Conservation (phyloP, 1,140 invertebrate species). For the Drosophila micromelanica region DNA sequence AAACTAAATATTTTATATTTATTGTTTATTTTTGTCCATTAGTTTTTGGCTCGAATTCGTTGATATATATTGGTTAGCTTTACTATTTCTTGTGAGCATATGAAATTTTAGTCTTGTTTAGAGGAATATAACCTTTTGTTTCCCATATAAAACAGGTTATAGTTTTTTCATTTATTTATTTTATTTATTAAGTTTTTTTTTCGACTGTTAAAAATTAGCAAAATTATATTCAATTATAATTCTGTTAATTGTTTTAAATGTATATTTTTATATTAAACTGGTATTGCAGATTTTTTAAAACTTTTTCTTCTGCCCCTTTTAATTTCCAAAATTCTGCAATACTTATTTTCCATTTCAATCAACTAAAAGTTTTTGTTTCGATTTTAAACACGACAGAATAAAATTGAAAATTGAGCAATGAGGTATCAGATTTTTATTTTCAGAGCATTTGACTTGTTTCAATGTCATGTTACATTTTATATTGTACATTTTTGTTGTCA, state of each 20-base stretch:
- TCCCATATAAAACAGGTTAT: no score
- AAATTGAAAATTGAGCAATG: conserved; percentile 29
- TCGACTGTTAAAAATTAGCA: no score
- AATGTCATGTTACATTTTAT: conserved; percentile 76
- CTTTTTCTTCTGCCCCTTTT: no score
- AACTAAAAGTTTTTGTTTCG: conserved; percentile 58
- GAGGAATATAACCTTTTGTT: no score
- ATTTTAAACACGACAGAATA: conserved; percentile 43
- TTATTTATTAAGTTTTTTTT: no score
- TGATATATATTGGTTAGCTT: neutral
- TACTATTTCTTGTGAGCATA: neutral
- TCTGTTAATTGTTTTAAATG: no score
- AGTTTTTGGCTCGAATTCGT: neutral
- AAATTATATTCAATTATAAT: no score
- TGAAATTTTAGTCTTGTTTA: neutral
- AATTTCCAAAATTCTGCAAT: conserved; percentile 21
- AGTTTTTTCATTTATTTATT: no score
- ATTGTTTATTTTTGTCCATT: conserved; percentile 2
- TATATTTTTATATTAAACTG: no score
- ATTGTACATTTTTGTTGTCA: conserved; percentile 27
- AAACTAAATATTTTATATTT: neutral
- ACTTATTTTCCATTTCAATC: conserved; percentile 41
- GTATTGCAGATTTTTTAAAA: no score
- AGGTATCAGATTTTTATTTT: conserved; percentile 58
- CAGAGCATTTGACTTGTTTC: conserved; percentile 72